Evolutionary conservation across 1,140 invertebrate genomes (phyloP).

Genomic region (Drosophila pachea): DNA sequence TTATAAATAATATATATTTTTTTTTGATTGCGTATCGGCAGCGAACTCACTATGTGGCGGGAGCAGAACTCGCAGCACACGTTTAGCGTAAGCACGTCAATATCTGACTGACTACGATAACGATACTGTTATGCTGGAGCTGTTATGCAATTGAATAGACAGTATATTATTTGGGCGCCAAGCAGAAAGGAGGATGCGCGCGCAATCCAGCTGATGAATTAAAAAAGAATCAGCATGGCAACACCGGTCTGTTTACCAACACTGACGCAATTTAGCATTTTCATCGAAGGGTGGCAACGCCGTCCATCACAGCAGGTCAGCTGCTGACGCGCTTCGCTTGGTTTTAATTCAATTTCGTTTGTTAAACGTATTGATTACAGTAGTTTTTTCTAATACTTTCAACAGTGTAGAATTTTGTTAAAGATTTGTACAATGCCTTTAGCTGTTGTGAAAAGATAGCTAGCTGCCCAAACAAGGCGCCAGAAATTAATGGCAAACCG

Average conservation of each 20-base stretch:
- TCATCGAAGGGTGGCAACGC: slow-evolving; percentile 17
- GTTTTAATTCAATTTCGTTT: slow-evolving; percentile 56
- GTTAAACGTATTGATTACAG: slow-evolving; percentile 32
- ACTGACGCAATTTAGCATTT: background rate
- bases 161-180: slow-evolving; percentile 61
- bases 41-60: slow-evolving; percentile 27
- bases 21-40: slow-evolving; percentile 11
- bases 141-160: slow-evolving; percentile 73
- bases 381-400: background rate
- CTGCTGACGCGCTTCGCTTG: slow-evolving; percentile 62
- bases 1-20: slow-evolving; percentile 21
- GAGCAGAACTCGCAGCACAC: slow-evolving; percentile 35
- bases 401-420: background rate
- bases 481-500: slow-evolving; percentile 1
- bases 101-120: slow-evolving; percentile 70
- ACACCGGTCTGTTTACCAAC: slow-evolving; percentile 9
- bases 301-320: slow-evolving; percentile 26
- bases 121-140: slow-evolving; percentile 66
- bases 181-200: slow-evolving; percentile 51
- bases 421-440: background rate
- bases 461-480: background rate
- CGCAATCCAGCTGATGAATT: slow-evolving; percentile 51
- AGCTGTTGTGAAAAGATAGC: background rate
- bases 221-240: background rate
- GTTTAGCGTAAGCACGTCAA: slow-evolving; percentile 64